Percentiles rank a stretch among this genome's conserved stretches.
These are phyloP conservation scores for Porites lutea DNA, from an alignment of 64 coral and sea anemone genomes.

Conservation along the genomic window DNA sequence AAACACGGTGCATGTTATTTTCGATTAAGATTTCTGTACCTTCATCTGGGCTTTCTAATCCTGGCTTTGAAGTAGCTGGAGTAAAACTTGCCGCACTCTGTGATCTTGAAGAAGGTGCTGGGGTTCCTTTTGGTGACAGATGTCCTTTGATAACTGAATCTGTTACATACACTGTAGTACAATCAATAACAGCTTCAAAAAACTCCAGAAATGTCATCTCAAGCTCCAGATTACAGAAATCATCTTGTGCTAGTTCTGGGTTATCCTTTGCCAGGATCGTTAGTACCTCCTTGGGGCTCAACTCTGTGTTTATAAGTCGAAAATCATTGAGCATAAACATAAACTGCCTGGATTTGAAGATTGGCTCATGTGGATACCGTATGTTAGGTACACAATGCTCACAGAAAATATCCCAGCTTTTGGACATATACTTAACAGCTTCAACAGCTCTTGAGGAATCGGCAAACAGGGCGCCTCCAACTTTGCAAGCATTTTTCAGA, in stretches of 20 bases:
- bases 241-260: constrained; percentile 79
- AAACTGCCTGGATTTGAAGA: constrained; percentile 87
- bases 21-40: constrained; percentile 11
- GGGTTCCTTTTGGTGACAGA: constrained; percentile 63
- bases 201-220: constrained; percentile 97
- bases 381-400: constrained; percentile 41
- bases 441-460: constrained; percentile 66
- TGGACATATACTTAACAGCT: constrained; percentile 79
- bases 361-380: constrained; percentile 70
- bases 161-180: constrained; percentile 89
- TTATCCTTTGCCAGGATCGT: constrained; percentile 80
- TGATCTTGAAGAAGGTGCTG: constrained; percentile 78
- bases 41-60: constrained; percentile 81
- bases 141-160: constrained; percentile 76
- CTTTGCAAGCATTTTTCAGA: constrained; percentile 73
- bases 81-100: constrained; percentile 83
- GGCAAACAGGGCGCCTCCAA: constrained; percentile 81
- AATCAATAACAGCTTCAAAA: constrained; percentile 92
- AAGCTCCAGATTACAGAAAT: constrained; percentile 94
- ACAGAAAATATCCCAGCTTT: constrained; percentile 77
- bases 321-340: constrained; percentile 94
- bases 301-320: constrained; percentile 76
- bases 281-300: constrained; percentile 91
- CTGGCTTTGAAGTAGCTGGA: constrained; percentile 82
- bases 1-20: too few species aligned